A percentile compares a stretch with the other conserved stretches of the same genome.
Conservation (phyloP, 1,140 invertebrate genomes). For the Drosophila sp. region DNA sequence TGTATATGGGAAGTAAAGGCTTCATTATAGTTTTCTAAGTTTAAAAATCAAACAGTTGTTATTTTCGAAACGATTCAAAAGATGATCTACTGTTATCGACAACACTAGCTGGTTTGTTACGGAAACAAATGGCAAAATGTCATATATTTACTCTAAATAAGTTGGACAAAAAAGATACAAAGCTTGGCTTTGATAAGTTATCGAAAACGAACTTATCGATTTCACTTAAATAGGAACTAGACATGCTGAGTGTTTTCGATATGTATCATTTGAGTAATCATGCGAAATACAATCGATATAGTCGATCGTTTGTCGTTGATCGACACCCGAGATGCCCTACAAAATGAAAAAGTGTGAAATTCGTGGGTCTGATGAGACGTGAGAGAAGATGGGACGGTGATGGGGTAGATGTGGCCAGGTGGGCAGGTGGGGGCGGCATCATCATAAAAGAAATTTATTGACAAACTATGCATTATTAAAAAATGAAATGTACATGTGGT, state of each 20-base stretch:
- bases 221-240: too few relatives aligned
- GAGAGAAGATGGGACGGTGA: background rate
- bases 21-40: too few relatives aligned
- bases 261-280: too few relatives aligned
- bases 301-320: background rate
- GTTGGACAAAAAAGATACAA: background rate
- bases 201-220: conserved; percentile 8
- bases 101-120: background rate
- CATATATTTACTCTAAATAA: too few relatives aligned
- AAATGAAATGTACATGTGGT: conserved; percentile 59
- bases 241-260: too few relatives aligned
- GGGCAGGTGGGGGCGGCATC: conserved; percentile 9
- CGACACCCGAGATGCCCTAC: conserved; percentile 24
- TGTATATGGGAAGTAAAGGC: too few relatives aligned
- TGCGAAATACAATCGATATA: background rate
- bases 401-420: background rate
- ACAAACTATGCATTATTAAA: conserved; percentile 84
- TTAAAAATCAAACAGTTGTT: too few relatives aligned
- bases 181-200: background rate
- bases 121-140: too few relatives aligned
- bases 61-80: background rate
- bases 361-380: conserved; percentile 1
- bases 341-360: conserved; percentile 14
- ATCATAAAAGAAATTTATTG: conserved; percentile 81
- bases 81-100: background rate